Evolutionary conservation across 92 coral and sea anemone genomes (phyloP), one percentile per base, ranked within the genome.

Genomic region (Epizoanthus illoricatus): DNA sequence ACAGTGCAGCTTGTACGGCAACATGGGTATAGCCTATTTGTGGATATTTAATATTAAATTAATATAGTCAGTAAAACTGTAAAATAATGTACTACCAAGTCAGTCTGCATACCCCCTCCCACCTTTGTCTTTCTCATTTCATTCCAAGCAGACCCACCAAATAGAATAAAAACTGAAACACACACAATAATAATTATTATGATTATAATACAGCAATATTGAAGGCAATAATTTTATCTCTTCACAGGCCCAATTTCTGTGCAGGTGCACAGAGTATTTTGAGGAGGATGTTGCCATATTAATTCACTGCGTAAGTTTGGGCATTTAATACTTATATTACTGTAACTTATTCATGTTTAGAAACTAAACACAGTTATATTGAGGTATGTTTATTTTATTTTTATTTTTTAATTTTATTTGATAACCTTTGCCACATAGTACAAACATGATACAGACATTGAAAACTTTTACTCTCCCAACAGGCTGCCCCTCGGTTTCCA

Each of bases 221-320:
- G 4, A 16, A 58, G 24, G 56, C 47, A 58, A 74, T 69, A 41
- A 40, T 71, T 42, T 7, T 5, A 40, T 33, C 0, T 36, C 47
- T 67, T 73, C 21, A 55, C 68, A 93, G 97, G 85, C 92, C 13
- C 71, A 79, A 64, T 93, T 82, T 83, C 85, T 93, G 10, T 93
- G 94, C 76, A 86, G 97, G 19, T 93, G 97, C 81, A 85, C 89
- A 41, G 76, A 61, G 66, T 52, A 86, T 47, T 73, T 93, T 12
- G 83, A 86, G 65, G 92, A 91, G 15, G 84, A 93, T 71, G 86
- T 93, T 49, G 84, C 94, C 45, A 78, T 81, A 36, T 65, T 91
- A 23, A 89, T 93, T 75, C 94, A 91, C 13, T 85, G 93, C 88
- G 97, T 93, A 80, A 90, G 97, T 87, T 16, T 9, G 13, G 11